These are phyloP conservation scores for Macrosteles quadrilineatus DNA, from an alignment of 1,140 invertebrate genomes.

Conservation along the genomic window DNA sequence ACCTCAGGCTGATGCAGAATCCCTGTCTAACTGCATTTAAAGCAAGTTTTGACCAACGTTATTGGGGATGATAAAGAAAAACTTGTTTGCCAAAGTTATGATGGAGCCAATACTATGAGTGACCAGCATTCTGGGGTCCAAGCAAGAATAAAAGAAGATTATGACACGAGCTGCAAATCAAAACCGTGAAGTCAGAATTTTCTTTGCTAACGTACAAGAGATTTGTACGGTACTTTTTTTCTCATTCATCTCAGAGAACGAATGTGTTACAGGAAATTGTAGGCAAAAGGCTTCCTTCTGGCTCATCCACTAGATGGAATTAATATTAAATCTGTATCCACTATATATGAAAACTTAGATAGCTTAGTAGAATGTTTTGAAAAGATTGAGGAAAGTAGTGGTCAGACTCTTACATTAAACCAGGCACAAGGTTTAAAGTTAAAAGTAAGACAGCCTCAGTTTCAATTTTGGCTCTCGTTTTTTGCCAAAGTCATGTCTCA, in stretches of 20 bases:
- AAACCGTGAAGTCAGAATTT: constrained; percentile 43
- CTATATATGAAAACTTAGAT: no score
- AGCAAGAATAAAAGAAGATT: neutral
- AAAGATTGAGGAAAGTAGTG: no score
- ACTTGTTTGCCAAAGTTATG: neutral
- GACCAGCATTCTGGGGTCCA: constrained; percentile 5
- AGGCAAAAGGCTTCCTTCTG: neutral
- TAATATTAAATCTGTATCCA: neutral
- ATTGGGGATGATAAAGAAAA: no score
- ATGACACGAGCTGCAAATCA: constrained; percentile 42
- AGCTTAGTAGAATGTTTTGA: no score
- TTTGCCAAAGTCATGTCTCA: no score
- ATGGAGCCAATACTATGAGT: constrained; percentile 24
- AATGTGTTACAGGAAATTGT: neutral
- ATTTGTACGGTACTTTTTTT: constrained; percentile 17
- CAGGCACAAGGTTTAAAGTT: no score
- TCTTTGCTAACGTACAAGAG: constrained; percentile 39
- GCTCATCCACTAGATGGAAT: constrained; percentile 13
- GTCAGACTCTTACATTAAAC: no score
- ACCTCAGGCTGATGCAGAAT: no score
- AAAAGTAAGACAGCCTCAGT: no score
- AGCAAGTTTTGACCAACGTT: no score
- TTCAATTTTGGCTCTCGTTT: no score
- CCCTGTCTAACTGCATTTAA: no score
- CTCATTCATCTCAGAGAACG: neutral